These are phyloP conservation scores for Indri indri DNA, from an alignment of 2,113 vertebrate genomes.

Conservation along the genomic window DNA sequence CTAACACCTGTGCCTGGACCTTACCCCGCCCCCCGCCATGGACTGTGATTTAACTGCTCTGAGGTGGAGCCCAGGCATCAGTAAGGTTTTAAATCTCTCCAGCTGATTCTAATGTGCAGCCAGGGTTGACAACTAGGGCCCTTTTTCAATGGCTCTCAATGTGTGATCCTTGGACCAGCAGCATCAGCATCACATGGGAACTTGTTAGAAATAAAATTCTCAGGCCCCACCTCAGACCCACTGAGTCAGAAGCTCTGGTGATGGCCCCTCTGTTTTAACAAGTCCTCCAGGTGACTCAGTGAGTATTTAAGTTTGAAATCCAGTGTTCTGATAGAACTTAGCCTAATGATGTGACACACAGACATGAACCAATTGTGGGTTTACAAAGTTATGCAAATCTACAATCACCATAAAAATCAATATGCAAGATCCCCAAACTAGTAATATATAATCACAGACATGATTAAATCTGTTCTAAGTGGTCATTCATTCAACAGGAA, in stretches of 20 bases:
- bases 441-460: slow-evolving; percentile 18
- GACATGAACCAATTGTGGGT: not conserved
- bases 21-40: not conserved
- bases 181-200: not conserved
- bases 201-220: slow-evolving; percentile 40
- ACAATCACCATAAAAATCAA: slow-evolving; percentile 1
- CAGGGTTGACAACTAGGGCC: not conserved
- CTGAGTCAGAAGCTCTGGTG: not conserved
- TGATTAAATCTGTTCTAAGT: slow-evolving; percentile 7
- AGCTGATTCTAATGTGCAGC: not conserved
- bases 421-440: not conserved
- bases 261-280: not conserved
- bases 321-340: slow-evolving; percentile 22
- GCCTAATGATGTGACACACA: not conserved
- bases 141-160: not conserved
- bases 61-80: not conserved
- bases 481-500: slow-evolving; percentile 23
- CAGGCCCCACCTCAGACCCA: not conserved
- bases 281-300: not conserved
- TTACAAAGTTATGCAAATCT: slow-evolving; percentile 37
- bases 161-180: not conserved
- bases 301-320: slow-evolving; percentile 15
- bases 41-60: slow-evolving; percentile 54
- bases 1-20: not conserved
- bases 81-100: slow-evolving; percentile 37